Evolutionary conservation across 2,888 invertebrate species (phyloP), one percentile per base, ranked within the genome.

Genomic region (Arctia plantaginis): DNA sequence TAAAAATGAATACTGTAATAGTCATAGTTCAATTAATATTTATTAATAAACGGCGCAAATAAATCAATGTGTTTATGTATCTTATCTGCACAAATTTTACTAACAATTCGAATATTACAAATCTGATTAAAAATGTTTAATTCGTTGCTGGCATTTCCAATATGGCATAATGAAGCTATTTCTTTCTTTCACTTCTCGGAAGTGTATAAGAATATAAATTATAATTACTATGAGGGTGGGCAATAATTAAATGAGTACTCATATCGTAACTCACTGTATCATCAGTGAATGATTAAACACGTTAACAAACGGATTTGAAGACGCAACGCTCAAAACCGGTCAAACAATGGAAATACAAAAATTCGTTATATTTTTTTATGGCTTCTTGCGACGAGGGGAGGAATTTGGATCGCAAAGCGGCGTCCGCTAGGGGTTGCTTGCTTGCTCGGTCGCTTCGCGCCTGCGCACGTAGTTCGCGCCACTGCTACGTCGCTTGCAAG

Each of bases 391-490:
- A 89, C 89, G 89, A 93, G 94, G 94, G 95, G 94, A 92, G 92
- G 93, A 93, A 92, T 93, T 94, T 88, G 85, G 85, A 82, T 85
- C 89, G 89, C 89, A 89, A 89, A 92, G 86, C 85, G 87, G 93
- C 93, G 93, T 91, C 91, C 89, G 92, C 92, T 94, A 95, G 94
- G 95, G 95, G 96, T 93, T 93, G 95, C 89, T 92, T 93, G 95
- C 89, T 92, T 86, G 92, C 88, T 88, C 87, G 90, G 90, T 87
- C 90, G 93, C 92, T 92, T 93, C 93, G 95, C 95, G 95, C 95
- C 90, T 95, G 95, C 95, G 95, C 93, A 91, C 93, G 92, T 94
- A 94, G 95, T 96, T 96, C 96, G 96, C 96, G 95, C 96, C 96
- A 95, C 95, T 93, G 94, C 94, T 93, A 94, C 94, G 94, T 94